Conservation (phyloP, 2,113 vertebrate species). For the Cyphomyrus plagiostoma region DNA sequence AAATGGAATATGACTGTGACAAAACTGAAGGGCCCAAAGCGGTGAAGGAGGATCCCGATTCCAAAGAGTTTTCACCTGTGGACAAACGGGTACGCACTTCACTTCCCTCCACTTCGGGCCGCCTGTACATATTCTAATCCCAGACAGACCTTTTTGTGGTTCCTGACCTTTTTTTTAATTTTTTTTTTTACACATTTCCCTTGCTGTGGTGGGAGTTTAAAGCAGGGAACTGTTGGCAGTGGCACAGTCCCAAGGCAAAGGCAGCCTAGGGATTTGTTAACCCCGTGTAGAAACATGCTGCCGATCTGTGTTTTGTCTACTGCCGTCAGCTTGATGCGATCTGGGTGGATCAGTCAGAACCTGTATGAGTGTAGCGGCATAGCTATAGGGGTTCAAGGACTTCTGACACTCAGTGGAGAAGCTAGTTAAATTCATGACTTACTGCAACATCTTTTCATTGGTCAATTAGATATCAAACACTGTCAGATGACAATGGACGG, state of each 20-base stretch:
- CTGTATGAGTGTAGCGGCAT: neutral
- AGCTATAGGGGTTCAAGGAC: neutral
- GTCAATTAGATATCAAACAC: neutral
- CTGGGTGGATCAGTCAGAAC: neutral
- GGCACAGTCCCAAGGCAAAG: neutral
- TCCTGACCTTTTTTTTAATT: neutral
- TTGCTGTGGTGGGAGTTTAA: neutral
- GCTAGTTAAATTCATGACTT: neutral
- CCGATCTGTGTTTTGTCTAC: neutral
- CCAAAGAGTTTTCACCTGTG: conserved; percentile 47
- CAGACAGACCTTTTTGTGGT: neutral
- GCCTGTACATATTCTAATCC: neutral
- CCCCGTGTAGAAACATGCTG: neutral
- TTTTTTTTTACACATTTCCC: neutral
- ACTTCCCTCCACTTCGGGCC: neutral
- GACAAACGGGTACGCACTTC: conserved; percentile 69
- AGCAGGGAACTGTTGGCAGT: neutral
- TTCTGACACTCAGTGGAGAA: neutral
- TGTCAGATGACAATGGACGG: neutral
- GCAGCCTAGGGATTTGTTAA: neutral
- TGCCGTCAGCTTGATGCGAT: neutral
- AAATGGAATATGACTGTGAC: conserved; percentile 81
- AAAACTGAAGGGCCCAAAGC: conserved; percentile 53
- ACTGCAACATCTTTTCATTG: neutral
- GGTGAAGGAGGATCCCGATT: conserved; percentile 38